A percentile compares a stretch with the other conserved stretches of the same genome.
Conservation (phyloP, 2,113 vertebrate species). For the Oryzias javanicus region DNA sequence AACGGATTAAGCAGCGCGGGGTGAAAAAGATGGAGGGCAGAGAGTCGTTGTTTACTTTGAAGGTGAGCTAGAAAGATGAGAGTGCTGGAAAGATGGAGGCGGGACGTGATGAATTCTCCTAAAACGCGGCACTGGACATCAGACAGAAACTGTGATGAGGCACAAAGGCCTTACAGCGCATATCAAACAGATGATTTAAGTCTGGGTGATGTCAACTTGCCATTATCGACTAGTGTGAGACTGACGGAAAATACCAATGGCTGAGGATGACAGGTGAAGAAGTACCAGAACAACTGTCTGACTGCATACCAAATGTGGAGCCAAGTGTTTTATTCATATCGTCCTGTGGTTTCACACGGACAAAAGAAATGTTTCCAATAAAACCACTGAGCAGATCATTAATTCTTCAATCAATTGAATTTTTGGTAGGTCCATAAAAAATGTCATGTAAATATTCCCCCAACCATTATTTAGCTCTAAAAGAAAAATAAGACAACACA, state of each 20-base stretch:
- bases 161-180: constrained; percentile 55
- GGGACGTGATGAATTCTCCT: constrained; percentile 47
- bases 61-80: constrained; percentile 30
- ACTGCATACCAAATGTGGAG: constrained; percentile 39
- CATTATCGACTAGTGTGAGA: constrained; percentile 50
- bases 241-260: constrained; percentile 47
- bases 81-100: constrained; percentile 36
- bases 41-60: constrained; percentile 53
- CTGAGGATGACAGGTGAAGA: constrained; percentile 51
- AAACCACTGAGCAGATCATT: too few species aligned
- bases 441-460: too few species aligned
- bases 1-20: background rate
- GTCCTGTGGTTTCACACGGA: constrained; percentile 12
- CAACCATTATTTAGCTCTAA: too few species aligned
- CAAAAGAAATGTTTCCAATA: too few species aligned
- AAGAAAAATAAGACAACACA: too few species aligned
- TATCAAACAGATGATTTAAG: constrained; percentile 64
- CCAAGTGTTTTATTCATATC: constrained; percentile 32
- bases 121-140: constrained; percentile 57
- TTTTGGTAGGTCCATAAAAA: too few species aligned
- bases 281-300: constrained; percentile 38
- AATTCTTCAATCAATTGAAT: too few species aligned
- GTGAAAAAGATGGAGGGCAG: constrained; percentile 18
- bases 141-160: constrained; percentile 66
- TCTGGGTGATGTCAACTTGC: constrained; percentile 49